Evolutionary conservation across 2,888 invertebrate genomes (phyloP).

Genomic region (Junonia oenone): DNA sequence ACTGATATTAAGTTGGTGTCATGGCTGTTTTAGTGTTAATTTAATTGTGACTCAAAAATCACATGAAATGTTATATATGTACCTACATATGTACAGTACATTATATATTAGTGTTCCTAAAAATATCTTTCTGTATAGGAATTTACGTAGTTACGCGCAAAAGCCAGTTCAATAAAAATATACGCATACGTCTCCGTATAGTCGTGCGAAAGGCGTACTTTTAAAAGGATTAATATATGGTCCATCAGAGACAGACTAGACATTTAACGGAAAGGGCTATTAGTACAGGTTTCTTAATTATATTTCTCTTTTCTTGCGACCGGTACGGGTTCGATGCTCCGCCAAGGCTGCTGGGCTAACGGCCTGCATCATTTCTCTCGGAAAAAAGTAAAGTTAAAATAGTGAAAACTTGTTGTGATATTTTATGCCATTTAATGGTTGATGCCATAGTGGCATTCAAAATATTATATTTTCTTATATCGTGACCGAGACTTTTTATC

Average conservation of each 20-base stretch:
- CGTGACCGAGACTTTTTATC: neutral
- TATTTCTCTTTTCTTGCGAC: conserved; percentile 28
- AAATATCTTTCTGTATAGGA: no score
- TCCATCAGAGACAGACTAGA: conserved; percentile 7
- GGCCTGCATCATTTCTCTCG: conserved; percentile 68
- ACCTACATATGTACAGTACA: no score
- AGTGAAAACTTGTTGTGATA: conserved; percentile 30
- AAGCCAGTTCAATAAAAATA: neutral
- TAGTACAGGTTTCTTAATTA: conserved; percentile 27
- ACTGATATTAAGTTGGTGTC: no score
- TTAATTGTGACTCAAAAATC: no score
- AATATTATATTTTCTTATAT: neutral
- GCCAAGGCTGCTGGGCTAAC: conserved; percentile 47
- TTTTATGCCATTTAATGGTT: conserved; percentile 3
- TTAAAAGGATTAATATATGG: neutral
- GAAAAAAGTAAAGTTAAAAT: conserved; percentile 44
- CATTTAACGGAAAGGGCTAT: conserved; percentile 23
- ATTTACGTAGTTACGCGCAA: no score
- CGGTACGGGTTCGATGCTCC: conserved; percentile 54
- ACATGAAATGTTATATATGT: no score
- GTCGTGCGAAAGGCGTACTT: neutral
- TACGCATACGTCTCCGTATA: neutral
- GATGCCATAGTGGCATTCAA: no score
- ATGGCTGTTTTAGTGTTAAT: no score
- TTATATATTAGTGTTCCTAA: no score